Percentiles rank a stretch among this genome's conserved stretches.
Conservation (phyloP, 2,113 vertebrate species). For the Hylia prasina region DNA sequence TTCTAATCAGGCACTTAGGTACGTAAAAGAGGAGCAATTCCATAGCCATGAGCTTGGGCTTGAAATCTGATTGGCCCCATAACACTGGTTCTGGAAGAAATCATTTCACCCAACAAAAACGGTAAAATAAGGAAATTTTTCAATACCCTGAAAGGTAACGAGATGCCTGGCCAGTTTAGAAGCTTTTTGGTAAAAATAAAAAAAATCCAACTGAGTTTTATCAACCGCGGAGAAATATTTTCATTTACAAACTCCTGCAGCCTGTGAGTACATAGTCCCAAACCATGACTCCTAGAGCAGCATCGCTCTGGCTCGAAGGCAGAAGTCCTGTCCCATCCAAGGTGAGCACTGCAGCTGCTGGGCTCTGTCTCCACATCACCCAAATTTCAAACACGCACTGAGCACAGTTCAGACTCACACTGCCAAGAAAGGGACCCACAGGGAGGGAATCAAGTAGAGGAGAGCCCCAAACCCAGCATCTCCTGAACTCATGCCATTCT, state of each 20-base stretch:
- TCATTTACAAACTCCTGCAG: not conserved
- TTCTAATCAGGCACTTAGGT: not conserved
- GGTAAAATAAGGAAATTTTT: not conserved
- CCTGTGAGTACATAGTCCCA: not conserved
- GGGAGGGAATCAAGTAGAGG: not conserved
- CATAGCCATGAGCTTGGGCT: not conserved
- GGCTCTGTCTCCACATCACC: not conserved
- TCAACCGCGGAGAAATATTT: not conserved
- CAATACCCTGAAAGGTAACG: not conserved
- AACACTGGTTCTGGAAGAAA: not conserved
- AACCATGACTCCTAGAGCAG: not conserved
- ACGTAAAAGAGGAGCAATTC: not conserved
- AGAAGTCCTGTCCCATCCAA: not conserved
- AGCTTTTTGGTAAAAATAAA: not conserved
- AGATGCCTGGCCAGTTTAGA: not conserved
- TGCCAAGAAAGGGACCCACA: fast-evolving
- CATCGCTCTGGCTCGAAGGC: not conserved
- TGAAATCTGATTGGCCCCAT: not conserved
- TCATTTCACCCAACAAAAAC: not conserved
- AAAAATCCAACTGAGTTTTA: not conserved
- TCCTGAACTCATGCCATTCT: not conserved
- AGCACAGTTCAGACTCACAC: not conserved
- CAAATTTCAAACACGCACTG: fast-evolving
- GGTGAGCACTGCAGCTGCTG: not conserved
- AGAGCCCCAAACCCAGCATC: not conserved